phyloP scores from a whole-genome alignment of 2,113 vertebrate species.

The Oryzias woworae region DNA sequence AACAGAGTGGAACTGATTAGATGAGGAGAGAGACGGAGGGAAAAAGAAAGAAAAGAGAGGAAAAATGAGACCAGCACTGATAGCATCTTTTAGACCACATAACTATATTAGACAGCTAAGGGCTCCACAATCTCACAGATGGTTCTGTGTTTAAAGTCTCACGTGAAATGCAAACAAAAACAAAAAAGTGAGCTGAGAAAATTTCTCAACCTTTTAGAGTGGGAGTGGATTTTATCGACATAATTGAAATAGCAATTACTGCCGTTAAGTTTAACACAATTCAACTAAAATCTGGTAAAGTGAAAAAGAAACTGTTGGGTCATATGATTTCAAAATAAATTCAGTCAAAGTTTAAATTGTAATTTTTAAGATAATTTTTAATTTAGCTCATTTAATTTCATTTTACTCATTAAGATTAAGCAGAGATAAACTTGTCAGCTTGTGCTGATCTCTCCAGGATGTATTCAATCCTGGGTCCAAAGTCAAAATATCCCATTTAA shows the following conservation, averaged over 20 bases:
- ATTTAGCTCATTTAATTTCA: no score
- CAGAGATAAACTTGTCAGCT: no score
- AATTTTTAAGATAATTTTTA: no score
- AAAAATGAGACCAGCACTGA: constrained; percentile 70
- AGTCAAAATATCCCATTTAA: no score
- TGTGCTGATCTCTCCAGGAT: constrained; percentile 1
- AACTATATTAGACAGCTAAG: constrained; percentile 71
- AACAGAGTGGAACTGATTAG: constrained; percentile 75
- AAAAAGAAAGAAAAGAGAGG: constrained; percentile 35
- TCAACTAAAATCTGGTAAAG: not conserved
- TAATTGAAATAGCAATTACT: constrained; percentile 6
- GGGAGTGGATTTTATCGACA: not conserved
- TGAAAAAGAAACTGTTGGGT: no score
- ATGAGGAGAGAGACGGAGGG: constrained; percentile 40
- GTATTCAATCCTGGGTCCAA: no score
- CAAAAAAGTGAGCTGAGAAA: constrained; percentile 19
- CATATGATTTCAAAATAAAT: no score
- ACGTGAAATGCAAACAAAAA: constrained; percentile 58
- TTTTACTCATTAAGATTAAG: no score
- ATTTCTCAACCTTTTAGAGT: constrained; percentile 26
- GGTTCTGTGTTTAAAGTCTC: constrained; percentile 30
- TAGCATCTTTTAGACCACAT: constrained; percentile 73
- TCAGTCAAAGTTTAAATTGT: no score
- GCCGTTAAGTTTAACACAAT: constrained; percentile 6
- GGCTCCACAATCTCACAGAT: constrained; percentile 39